Percentiles rank a stretch among this genome's conserved stretches.
Evolutionary conservation across 2,888 invertebrate genomes (phyloP).

Genomic region (Calliopum simillimum): DNA sequence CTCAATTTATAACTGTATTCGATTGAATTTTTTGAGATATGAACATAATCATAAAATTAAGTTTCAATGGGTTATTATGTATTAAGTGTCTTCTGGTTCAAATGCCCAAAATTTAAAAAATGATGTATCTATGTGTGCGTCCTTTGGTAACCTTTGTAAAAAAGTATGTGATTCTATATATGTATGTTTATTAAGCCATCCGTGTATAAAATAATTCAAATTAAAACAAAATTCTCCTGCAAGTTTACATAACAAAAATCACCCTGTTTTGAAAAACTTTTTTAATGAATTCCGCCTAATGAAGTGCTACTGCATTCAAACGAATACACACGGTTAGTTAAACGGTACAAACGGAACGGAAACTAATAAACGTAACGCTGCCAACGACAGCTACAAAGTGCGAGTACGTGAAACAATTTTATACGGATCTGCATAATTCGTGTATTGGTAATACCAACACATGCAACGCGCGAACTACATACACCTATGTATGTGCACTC

Average conservation of each 20-base stretch:
- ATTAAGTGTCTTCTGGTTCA: no score
- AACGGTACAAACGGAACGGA: conserved; percentile 16
- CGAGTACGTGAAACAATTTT: background rate
- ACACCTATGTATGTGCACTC: no score
- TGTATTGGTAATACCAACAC: no score
- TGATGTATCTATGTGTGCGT: no score
- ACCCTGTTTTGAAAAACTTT: background rate
- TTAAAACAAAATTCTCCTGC: conserved; percentile 74
- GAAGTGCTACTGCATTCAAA: background rate
- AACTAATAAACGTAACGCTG: conserved; percentile 9
- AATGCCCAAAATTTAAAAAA: no score
- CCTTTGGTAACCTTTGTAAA: no score
- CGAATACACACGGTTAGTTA: conserved; percentile 9
- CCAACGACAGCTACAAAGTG: background rate
- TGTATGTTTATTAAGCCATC: background rate
- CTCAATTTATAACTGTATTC: no score
- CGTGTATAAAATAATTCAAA: background rate
- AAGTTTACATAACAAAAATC: conserved; percentile 72
- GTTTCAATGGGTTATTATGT: no score
- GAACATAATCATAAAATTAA: no score
- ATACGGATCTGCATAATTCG: no score
- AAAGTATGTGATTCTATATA: background rate
- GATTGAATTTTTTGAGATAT: no score
- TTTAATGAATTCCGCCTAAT: conserved; percentile 5
- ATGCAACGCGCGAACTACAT: no score